These are phyloP conservation scores for Dryomyza anilis DNA, from an alignment of 2,888 invertebrate genomes.

Conservation along the genomic window DNA sequence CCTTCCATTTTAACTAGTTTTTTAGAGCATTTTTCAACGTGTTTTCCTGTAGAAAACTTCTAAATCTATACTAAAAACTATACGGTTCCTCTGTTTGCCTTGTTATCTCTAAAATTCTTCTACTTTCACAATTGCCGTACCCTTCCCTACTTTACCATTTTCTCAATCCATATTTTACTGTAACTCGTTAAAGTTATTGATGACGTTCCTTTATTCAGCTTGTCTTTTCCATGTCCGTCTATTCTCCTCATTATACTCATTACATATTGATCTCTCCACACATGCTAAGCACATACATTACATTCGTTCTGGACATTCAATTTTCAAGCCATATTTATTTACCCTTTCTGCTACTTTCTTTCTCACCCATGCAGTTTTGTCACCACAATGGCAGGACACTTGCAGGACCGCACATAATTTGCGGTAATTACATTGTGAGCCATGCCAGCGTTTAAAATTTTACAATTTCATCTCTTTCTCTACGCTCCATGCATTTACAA, in stretches of 20 bases:
- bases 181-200: neutral
- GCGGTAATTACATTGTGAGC: constrained; percentile 25
- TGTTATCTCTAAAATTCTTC: too few species aligned
- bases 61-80: too few species aligned
- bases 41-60: too few species aligned
- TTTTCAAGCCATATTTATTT: neutral
- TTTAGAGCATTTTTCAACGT: too few species aligned
- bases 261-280: neutral
- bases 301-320: constrained; percentile 16
- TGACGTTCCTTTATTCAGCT: neutral
- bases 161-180: too few species aligned
- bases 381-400: neutral
- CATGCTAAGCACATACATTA: neutral
- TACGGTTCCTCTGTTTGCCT: too few species aligned
- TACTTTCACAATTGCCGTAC: too few species aligned
- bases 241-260: neutral
- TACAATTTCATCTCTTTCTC: neutral
- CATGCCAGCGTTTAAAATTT: constrained; percentile 19
- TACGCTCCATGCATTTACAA: neutral
- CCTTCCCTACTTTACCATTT: too few species aligned
- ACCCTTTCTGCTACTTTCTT: neutral
- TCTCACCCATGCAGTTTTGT: neutral
- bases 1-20: too few species aligned
- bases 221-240: neutral
- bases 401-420: constrained; percentile 28